phyloP scores from a whole-genome alignment of 2,888 invertebrate species.

The Philonicus albiceps region DNA sequence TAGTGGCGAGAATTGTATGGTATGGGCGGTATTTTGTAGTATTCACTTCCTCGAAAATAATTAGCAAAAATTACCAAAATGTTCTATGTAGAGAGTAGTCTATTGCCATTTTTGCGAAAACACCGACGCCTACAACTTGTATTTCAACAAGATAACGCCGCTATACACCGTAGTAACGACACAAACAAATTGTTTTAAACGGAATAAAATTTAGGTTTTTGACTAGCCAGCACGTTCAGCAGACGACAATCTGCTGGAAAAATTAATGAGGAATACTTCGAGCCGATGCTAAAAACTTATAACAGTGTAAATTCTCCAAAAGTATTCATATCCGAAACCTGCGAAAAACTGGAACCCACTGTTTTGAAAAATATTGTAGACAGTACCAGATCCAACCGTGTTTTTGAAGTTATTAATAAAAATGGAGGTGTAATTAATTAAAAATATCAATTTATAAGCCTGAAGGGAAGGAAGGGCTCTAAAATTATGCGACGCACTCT shows the following conservation, averaged over 20 bases:
- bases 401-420: constrained; percentile 1
- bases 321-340: background rate
- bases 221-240: too few species aligned
- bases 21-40: constrained; percentile 7
- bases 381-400: background rate
- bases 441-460: too few species aligned
- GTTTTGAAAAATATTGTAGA: constrained; percentile 1
- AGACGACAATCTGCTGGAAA: constrained; percentile 28
- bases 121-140: background rate
- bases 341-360: background rate
- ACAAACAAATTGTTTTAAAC: constrained; percentile 23
- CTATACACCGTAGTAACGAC: constrained; percentile 12
- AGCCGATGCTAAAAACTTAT: background rate
- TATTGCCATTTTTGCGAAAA: background rate
- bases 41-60: constrained; percentile 17
- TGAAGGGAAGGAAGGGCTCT: too few species aligned
- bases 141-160: constrained; percentile 44
- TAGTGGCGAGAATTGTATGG: constrained; percentile 24
- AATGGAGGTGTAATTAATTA: background rate
- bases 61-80: background rate
- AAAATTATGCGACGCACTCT: too few species aligned
- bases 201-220: constrained; percentile 27
- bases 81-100: constrained; percentile 10
- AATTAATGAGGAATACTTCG: constrained; percentile 24
- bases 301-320: background rate